Percentiles rank a stretch among this genome's conserved stretches.
Evolutionary conservation across 2,113 vertebrate genomes (phyloP).

Genomic region (Ancistrus triradiatus): DNA sequence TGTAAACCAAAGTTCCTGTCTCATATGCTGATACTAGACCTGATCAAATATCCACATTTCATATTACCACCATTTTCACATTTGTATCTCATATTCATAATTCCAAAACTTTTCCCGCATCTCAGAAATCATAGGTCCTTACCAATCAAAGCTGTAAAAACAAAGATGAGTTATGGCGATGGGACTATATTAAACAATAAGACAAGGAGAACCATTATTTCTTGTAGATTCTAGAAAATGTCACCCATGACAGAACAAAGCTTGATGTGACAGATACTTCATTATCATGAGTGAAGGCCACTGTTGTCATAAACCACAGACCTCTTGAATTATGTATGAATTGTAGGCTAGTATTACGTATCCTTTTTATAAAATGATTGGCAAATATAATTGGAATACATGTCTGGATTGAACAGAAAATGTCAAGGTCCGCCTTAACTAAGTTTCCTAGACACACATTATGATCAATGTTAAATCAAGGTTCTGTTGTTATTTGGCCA

Average conservation of each 20-base stretch:
- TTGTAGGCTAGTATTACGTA: conserved; percentile 9
- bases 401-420: conserved; percentile 35
- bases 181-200: conserved; percentile 17
- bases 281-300: conserved; percentile 39
- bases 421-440: conserved; percentile 30
- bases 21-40: too few relatives aligned
- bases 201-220: neutral
- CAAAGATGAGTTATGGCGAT: conserved; percentile 1
- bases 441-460: conserved; percentile 3
- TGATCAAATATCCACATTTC: too few relatives aligned
- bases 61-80: too few relatives aligned
- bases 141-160: too few relatives aligned
- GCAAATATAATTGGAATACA: conserved; percentile 42
- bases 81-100: too few relatives aligned
- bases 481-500: conserved; percentile 11
- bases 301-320: conserved; percentile 40
- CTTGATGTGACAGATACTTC: conserved; percentile 37
- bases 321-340: conserved; percentile 41
- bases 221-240: conserved; percentile 14
- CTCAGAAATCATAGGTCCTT: too few relatives aligned
- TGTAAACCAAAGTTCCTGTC: too few relatives aligned
- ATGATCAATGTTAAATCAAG: neutral
- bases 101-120: too few relatives aligned
- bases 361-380: conserved; percentile 26
- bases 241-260: conserved; percentile 26